These are phyloP conservation scores for Apantesis nais DNA, from an alignment of 2,888 invertebrate species.

Conservation along the genomic window DNA sequence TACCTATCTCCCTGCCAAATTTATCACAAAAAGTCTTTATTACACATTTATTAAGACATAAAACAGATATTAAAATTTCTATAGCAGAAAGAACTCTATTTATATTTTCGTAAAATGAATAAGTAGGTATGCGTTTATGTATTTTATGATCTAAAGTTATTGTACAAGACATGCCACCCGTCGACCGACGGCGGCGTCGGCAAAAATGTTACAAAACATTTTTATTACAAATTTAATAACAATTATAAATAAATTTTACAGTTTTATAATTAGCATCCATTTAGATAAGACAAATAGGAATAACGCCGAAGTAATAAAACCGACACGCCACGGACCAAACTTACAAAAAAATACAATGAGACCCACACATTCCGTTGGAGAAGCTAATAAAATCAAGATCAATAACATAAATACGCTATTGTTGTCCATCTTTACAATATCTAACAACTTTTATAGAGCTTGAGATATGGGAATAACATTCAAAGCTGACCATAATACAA, in stretches of 20 bases:
- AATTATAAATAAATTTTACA: slow-evolving; percentile 45
- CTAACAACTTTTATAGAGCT: slow-evolving; percentile 79
- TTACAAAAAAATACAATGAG: slow-evolving; percentile 51
- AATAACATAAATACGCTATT: slow-evolving; percentile 79
- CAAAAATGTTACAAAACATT: slow-evolving; percentile 29
- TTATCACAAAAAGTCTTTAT: not conserved
- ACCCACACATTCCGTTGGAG: slow-evolving; percentile 49
- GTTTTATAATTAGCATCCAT: slow-evolving; percentile 50
- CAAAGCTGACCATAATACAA: slow-evolving; percentile 82
- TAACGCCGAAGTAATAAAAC: slow-evolving; percentile 46
- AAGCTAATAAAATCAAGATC: slow-evolving; percentile 75
- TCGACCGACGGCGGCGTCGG: slow-evolving; percentile 48
- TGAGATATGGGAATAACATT: slow-evolving; percentile 80
- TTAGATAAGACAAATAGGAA: slow-evolving; percentile 45
- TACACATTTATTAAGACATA: not conserved
- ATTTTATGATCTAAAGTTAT: not conserved
- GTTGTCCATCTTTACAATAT: slow-evolving; percentile 74
- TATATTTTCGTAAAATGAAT: slow-evolving; percentile 3
- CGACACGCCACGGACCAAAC: slow-evolving; percentile 36
- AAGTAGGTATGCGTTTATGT: not conserved
- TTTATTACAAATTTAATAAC: slow-evolving; percentile 32
- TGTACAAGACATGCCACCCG: slow-evolving; percentile 10
- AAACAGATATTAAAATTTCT: not conserved
- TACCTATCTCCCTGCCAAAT: not conserved
- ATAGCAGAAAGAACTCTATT: not conserved